phyloP scores from a whole-genome alignment of 2,113 vertebrate genomes.

The Synodontis membranacea region DNA sequence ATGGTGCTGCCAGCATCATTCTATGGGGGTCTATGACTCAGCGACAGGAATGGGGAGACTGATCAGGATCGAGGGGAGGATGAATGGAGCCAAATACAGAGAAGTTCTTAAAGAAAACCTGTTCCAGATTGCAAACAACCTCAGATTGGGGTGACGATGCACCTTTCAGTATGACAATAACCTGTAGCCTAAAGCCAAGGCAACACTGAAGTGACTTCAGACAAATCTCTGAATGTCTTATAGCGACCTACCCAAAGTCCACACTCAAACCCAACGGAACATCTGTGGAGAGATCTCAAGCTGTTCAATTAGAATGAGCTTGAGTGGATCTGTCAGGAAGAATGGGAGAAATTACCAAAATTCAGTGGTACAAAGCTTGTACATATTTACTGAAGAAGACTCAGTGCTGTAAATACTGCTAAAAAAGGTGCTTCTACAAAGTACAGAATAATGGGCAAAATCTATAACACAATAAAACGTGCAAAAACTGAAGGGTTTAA shows the following conservation, averaged over 20 bases:
- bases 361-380: not conserved
- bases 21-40: not conserved
- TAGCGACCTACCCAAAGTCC: too few relatives aligned
- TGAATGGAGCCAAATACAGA: not conserved
- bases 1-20: not conserved
- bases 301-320: not conserved
- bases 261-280: not conserved
- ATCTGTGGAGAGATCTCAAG: not conserved
- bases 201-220: not conserved
- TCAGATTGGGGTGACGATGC: not conserved
- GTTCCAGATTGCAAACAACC: not conserved
- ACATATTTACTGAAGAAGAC: not conserved
- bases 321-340: not conserved
- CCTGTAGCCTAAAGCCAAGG: too few relatives aligned
- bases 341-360: not conserved
- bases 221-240: not conserved
- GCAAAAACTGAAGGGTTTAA: not conserved
- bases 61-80: not conserved
- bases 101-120: not conserved
- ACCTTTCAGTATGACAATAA: not conserved
- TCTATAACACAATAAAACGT: not conserved
- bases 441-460: not conserved
- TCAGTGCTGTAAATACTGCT: not conserved
- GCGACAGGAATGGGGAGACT: not conserved
- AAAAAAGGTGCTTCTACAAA: not conserved